Evolutionary conservation across 2,888 invertebrate species (phyloP).

Genomic region (Sinhomidia bicolor): DNA sequence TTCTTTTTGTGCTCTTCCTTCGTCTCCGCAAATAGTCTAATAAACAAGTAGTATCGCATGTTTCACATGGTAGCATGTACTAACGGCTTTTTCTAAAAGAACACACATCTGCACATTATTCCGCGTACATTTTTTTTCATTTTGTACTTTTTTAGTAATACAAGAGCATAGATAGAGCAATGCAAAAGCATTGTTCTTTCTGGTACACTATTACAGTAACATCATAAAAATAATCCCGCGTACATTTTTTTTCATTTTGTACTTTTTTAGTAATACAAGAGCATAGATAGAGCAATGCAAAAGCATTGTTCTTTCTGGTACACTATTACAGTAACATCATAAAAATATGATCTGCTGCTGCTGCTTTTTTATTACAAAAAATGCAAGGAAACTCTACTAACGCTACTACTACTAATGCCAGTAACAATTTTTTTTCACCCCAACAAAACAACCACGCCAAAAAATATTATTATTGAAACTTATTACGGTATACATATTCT

Average conservation of each 20-base stretch:
- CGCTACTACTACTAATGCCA: neutral
- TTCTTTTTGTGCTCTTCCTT: too few species aligned
- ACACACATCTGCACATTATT: too few species aligned
- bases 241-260: neutral
- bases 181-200: neutral
- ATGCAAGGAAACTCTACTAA: constrained; percentile 23
- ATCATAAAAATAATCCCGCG: constrained; percentile 10
- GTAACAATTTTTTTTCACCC: neutral
- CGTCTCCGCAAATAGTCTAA: neutral
- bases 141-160: constrained; percentile 20
- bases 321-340: constrained; percentile 14
- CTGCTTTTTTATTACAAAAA: neutral
- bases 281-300: too few species aligned
- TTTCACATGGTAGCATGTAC: neutral
- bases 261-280: constrained; percentile 23
- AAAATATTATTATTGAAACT: too few species aligned
- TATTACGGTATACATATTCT: neutral
- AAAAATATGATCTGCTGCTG: constrained; percentile 24
- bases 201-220: constrained; percentile 15
- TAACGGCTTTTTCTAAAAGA: constrained; percentile 20
- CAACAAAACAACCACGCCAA: neutral
- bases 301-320: neutral
- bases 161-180: too few species aligned
- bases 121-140: neutral
- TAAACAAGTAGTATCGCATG: neutral